A percentile compares a stretch with the other conserved stretches of the same genome.
Conservation (phyloP, 1,140 invertebrate genomes). For the Odontomachus brunneus region DNA sequence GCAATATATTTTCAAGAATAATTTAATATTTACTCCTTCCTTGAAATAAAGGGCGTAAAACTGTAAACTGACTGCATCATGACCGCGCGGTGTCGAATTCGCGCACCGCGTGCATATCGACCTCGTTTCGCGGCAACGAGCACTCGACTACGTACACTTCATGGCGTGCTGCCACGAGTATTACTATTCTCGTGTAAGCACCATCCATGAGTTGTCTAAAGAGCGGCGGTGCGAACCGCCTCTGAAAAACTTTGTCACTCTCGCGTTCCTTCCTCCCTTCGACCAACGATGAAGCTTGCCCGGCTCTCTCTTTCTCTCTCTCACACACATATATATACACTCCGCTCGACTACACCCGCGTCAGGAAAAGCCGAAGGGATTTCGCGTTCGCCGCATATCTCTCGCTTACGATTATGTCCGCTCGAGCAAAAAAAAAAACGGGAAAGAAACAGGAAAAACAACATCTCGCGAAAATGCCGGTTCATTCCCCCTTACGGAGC, state of each 20-base stretch:
- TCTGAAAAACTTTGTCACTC: too few species aligned
- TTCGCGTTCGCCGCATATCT: constrained; percentile 59
- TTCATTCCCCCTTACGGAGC: not conserved
- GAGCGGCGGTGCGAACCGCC: not conserved
- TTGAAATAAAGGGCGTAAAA: not conserved
- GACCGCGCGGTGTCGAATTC: not conserved
- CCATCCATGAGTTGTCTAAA: constrained; percentile 24
- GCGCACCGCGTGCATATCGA: not conserved
- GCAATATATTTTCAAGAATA: not conserved
- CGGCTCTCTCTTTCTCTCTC: not conserved
- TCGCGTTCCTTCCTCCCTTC: not conserved
- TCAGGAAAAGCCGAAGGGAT: constrained; percentile 38
- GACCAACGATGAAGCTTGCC: not conserved
- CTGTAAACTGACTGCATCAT: not conserved
- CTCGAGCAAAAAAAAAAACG: constrained; percentile 7
- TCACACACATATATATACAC: too few species aligned
- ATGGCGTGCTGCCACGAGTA: not conserved
- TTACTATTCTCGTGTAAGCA: constrained; percentile 22
- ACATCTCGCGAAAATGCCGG: not conserved
- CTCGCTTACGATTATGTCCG: constrained; percentile 63
- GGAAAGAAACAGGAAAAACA: not conserved
- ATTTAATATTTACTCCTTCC: not conserved
- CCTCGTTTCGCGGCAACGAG: constrained; percentile 25
- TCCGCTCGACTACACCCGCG: not conserved
- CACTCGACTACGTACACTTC: not conserved